Conservation (phyloP, 2,888 invertebrate genomes). For the Dryococelus australis region DNA sequence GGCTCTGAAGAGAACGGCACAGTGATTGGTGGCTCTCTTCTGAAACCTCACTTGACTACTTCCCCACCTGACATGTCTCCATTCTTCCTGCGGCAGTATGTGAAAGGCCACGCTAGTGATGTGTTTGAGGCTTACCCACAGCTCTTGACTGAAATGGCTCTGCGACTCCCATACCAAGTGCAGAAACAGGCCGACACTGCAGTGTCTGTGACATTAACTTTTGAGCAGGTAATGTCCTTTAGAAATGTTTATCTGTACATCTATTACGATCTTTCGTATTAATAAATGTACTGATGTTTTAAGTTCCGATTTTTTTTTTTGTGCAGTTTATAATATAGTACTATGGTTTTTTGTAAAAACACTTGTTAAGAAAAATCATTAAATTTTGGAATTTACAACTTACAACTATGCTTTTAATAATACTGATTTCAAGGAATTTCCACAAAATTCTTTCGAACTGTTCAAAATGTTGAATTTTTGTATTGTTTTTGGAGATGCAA, state of each 20-base stretch:
- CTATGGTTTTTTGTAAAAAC: too few relatives aligned
- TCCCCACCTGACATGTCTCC: conserved; percentile 95
- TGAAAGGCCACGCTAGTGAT: conserved; percentile 89
- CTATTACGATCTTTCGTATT: neutral
- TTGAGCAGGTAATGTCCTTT: conserved; percentile 50
- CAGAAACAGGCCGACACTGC: conserved; percentile 52
- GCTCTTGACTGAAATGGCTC: conserved; percentile 93
- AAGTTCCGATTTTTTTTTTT: neutral
- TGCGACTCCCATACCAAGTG: conserved; percentile 93
- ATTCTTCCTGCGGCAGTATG: conserved; percentile 91
- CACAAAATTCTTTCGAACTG: too few relatives aligned
- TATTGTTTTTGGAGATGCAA: too few relatives aligned
- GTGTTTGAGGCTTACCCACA: conserved; percentile 94
- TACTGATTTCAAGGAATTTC: too few relatives aligned
- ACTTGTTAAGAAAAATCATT: too few relatives aligned
- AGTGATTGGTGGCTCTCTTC: conserved; percentile 68
- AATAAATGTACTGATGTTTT: neutral
- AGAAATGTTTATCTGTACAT: conserved; percentile 13
- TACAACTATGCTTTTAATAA: too few relatives aligned
- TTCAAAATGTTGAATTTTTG: too few relatives aligned
- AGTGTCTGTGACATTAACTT: conserved; percentile 48
- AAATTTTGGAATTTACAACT: too few relatives aligned
- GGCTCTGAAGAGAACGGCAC: conserved; percentile 42
- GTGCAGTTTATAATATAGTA: too few relatives aligned
- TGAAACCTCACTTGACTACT: conserved; percentile 82